Percentiles rank a stretch among this genome's conserved stretches.
These are phyloP conservation scores for Eremophila alpestris DNA, from an alignment of 2,797 vertebrate genomes.

Conservation along the genomic window DNA sequence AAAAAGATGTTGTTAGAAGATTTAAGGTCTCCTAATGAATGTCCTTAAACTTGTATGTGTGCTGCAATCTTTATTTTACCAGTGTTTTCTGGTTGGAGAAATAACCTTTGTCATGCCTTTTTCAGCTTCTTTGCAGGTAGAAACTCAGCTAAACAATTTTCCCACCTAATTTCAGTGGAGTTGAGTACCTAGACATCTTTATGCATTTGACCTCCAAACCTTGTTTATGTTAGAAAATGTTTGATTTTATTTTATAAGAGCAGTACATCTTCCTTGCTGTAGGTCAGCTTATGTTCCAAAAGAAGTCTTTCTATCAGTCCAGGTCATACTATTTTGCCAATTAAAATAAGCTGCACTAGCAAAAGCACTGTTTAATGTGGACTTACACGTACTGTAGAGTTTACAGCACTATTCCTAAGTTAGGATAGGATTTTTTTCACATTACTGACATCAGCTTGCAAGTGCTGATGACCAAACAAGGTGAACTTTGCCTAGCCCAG, in stretches of 20 bases:
- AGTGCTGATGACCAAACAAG: not conserved
- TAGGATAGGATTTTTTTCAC: not conserved
- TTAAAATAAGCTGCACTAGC: not conserved
- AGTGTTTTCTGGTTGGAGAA: not conserved
- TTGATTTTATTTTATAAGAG: not conserved
- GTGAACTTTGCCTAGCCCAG: not conserved
- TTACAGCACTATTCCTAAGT: not conserved
- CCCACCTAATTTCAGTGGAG: not conserved
- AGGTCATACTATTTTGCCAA: not conserved
- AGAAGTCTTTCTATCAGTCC: not conserved
- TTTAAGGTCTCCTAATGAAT: not conserved
- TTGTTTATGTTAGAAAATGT: not conserved
- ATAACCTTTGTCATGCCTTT: not conserved
- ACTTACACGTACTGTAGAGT: not conserved
- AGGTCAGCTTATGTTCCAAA: not conserved
- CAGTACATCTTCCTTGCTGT: not conserved
- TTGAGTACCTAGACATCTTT: not conserved
- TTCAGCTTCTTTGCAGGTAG: not conserved
- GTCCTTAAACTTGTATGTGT: not conserved
- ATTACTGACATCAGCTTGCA: not conserved
- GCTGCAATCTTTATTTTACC: not conserved
- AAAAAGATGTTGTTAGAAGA: not conserved
- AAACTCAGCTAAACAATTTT: not conserved
- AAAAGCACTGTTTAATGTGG: not conserved
- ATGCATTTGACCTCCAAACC: not conserved